Evolutionary conservation across 2,888 invertebrate genomes (phyloP), one percentile per base, ranked within the genome.

Genomic region (Mimas tiliae): DNA sequence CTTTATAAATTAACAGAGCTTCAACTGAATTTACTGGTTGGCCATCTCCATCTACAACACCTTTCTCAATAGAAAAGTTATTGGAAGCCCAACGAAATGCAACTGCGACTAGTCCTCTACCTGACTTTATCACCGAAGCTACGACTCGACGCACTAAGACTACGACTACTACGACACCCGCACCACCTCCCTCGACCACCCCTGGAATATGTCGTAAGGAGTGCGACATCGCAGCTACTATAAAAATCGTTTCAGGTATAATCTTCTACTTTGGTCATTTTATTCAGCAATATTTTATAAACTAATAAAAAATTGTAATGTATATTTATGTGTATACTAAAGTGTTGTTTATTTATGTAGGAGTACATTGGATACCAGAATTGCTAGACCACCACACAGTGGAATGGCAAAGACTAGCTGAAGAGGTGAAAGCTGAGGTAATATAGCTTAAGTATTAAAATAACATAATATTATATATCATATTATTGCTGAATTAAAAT

Each of bases 11-110:
- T 84, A 90, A 51, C 79, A 97, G 97, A 88, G 96, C 96, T 27
- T 97, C 97, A 9, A 98, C 98, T 19, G 97, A 97, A 86, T 98
- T 98, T 78, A 98, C 97, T 14, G 98, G 98, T 16, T 98, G 98
- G 98, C 97, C 98, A 12, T 97, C 97, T 0, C 96, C 97, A 7
- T 97, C 98, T 0, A 97, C 98, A 0, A 97, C 97, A 0, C 97
- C 97, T 0, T 96, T 97, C 74, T 97, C 97, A 0, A 96, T 97
- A 67, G 97, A 97, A 81, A 97, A 97, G 82, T 93, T 97, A 8
- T 82, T 97, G 63, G 97, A 96, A 86, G 93, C 94, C 73, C 94
- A 91, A 75, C 91, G 95, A 66, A 95, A 95, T 42, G 95, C 95
- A 0, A 95, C 96, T 2, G 94, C 94, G 11, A 94, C 95, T 0